Conservation (phyloP, 2,113 vertebrate genomes). For the Xenopus tropicalis region DNA sequence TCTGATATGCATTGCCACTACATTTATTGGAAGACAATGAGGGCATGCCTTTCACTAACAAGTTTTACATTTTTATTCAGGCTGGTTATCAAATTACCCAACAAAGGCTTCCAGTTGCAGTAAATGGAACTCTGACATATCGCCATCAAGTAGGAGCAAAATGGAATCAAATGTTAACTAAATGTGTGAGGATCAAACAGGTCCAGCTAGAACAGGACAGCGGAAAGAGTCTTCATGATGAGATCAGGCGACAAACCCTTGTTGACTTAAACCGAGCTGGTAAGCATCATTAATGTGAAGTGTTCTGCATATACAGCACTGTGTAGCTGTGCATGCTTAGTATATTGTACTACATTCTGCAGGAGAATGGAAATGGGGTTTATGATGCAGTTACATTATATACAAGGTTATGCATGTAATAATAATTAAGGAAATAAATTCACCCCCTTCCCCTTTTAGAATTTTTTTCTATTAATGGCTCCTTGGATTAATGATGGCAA, state of each 20-base stretch:
- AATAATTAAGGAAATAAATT: too few relatives aligned
- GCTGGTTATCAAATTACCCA: slow-evolving; percentile 98
- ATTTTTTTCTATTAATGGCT: too few relatives aligned
- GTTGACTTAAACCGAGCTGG: slow-evolving; percentile 94
- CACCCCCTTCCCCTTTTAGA: too few relatives aligned
- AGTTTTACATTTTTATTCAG: slow-evolving; percentile 58
- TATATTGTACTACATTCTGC: background rate
- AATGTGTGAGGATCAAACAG: slow-evolving; percentile 81
- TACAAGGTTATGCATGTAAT: too few relatives aligned
- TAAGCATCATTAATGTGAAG: slow-evolving; percentile 51
- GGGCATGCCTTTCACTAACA: slow-evolving; percentile 1
- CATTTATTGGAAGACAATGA: slow-evolving; percentile 2
- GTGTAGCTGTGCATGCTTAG: background rate
- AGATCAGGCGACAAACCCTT: slow-evolving; percentile 76
- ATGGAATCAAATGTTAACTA: slow-evolving; percentile 67
- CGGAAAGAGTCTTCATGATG: slow-evolving; percentile 93
- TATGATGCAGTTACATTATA: too few relatives aligned
- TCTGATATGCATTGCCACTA: background rate
- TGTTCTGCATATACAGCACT: background rate
- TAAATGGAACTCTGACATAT: slow-evolving; percentile 77
- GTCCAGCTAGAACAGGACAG: slow-evolving; percentile 98
- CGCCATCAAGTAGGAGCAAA: slow-evolving; percentile 63
- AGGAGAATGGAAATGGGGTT: too few relatives aligned
- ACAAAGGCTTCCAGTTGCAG: slow-evolving; percentile 85
- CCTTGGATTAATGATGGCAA: too few relatives aligned